Conservation (phyloP, 2,113 vertebrate species). For the Chaetops frenatus region DNA sequence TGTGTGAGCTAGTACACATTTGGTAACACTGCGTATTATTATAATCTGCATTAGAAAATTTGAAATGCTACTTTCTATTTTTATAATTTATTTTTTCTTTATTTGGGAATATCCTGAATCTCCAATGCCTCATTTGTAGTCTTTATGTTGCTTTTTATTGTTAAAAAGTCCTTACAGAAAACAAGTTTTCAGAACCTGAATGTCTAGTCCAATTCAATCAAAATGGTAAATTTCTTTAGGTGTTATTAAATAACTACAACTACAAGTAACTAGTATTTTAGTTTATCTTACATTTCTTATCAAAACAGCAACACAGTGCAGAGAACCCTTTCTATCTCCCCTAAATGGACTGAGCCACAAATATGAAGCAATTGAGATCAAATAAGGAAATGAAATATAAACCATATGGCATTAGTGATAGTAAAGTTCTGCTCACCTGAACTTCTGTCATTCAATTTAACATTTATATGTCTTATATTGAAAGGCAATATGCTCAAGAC, state of each 20-base stretch:
- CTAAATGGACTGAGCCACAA: neutral
- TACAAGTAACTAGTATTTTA: constrained; percentile 6
- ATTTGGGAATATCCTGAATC: neutral
- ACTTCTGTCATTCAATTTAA: neutral
- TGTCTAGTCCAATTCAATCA: neutral
- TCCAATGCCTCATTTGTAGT: neutral
- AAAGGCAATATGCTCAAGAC: constrained; percentile 32
- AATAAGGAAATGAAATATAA: neutral
- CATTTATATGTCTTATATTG: neutral
- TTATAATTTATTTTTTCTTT: neutral
- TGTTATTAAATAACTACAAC: neutral
- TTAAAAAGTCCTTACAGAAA: neutral
- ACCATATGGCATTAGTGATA: neutral
- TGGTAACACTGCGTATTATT: neutral
- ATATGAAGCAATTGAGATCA: neutral
- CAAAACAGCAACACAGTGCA: neutral
- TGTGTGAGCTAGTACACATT: neutral
- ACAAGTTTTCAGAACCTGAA: neutral
- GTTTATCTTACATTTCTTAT: constrained; percentile 30
- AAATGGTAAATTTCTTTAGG: neutral
- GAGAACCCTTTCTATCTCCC: neutral
- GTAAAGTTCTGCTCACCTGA: neutral
- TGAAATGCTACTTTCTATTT: neutral
- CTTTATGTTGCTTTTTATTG: neutral
- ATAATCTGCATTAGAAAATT: neutral